Evolutionary conservation across 2,888 invertebrate genomes (phyloP).

Genomic region (Drosophila kambysellisi): DNA sequence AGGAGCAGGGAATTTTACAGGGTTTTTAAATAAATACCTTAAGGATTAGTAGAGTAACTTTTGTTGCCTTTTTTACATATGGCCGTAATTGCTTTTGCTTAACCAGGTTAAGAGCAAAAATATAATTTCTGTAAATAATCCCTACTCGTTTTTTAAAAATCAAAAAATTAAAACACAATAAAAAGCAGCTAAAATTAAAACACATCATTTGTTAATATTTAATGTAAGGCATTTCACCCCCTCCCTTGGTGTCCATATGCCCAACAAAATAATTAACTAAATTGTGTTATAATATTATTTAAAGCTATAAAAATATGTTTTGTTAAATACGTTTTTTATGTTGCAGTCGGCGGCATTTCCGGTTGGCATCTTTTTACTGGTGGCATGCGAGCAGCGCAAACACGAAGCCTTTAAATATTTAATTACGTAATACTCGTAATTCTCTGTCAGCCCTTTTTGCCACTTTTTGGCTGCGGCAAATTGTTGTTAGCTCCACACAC

Average conservation of each 20-base stretch:
- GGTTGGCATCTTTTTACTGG: slow-evolving; percentile 29
- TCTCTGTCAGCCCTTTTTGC: slow-evolving; percentile 51
- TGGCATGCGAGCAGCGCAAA: slow-evolving; percentile 28
- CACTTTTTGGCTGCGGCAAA: slow-evolving; percentile 47
- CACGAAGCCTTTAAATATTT: slow-evolving; percentile 73
- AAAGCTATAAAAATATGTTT: slow-evolving; percentile 22
- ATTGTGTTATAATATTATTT: slow-evolving; percentile 29
- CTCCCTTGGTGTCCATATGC: too few species aligned
- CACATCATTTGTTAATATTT: background rate
- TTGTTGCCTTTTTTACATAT: background rate
- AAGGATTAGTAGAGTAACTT: background rate
- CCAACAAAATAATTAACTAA: background rate
- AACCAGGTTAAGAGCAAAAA: background rate
- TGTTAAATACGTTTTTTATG: slow-evolving; percentile 5
- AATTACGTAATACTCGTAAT: slow-evolving; percentile 73
- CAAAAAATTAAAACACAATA: background rate
- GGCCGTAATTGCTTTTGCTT: background rate
- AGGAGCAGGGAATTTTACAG: background rate
- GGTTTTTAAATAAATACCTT: background rate
- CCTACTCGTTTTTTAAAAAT: rapidly evolving
- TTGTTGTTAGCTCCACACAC: slow-evolving; percentile 45
- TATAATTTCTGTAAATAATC: background rate
- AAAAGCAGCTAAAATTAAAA: background rate
- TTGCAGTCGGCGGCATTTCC: slow-evolving; percentile 37
- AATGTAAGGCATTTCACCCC: background rate